Evolutionary conservation across 1,140 invertebrate species (phyloP).

Genomic region (Trichoplusia ni): DNA sequence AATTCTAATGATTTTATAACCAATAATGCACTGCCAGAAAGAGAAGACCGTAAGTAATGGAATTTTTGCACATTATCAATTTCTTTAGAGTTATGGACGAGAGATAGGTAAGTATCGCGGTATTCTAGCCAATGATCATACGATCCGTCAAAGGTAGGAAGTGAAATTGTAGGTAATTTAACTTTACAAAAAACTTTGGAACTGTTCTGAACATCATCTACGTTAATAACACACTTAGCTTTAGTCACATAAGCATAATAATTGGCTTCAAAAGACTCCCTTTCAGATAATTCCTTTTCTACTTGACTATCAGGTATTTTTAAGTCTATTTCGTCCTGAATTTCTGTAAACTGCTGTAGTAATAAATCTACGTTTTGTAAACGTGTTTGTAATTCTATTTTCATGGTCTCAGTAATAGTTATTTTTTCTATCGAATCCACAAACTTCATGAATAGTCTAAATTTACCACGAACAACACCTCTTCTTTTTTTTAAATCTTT

Average conservation of each 20-base stretch:
- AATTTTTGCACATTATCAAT: too few relatives aligned
- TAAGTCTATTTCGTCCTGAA: neutral
- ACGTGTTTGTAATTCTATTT: neutral
- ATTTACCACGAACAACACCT: neutral
- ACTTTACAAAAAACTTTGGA: too few relatives aligned
- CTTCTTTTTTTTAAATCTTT: neutral
- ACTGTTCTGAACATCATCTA: too few relatives aligned
- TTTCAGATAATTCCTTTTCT: neutral
- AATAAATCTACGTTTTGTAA: neutral
- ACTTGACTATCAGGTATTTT: neutral
- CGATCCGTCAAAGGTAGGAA: constrained; percentile 35
- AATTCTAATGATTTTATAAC: constrained; percentile 38
- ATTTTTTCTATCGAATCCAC: neutral
- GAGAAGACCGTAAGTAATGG: too few relatives aligned
- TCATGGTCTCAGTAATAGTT: neutral
- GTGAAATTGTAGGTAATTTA: constrained; percentile 33
- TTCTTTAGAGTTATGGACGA: constrained; percentile 36
- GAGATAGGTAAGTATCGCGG: constrained; percentile 30
- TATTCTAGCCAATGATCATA: constrained; percentile 43
- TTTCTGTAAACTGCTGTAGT: neutral
- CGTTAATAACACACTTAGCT: too few relatives aligned
- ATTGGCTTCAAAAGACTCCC: too few relatives aligned
- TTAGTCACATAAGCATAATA: too few relatives aligned
- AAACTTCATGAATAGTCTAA: neutral
- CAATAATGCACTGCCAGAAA: constrained; percentile 29